Evolutionary conservation across 2,888 invertebrate species (phyloP), one percentile per base, ranked within the genome.

Genomic region (Glyphotaelius pellucidus): DNA sequence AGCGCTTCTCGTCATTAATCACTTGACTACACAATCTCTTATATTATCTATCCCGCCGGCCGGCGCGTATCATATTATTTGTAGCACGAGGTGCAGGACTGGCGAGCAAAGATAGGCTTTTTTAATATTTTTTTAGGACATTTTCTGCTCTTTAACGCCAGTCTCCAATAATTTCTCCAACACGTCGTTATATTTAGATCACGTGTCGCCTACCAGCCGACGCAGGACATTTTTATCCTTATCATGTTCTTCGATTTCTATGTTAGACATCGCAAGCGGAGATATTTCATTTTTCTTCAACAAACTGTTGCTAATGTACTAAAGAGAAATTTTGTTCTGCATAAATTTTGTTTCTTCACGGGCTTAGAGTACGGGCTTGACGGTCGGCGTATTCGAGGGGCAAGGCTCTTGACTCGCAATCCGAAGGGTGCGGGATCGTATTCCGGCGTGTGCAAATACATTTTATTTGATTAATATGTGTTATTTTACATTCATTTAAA

Each of bases 11-110:
- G 19, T 42, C 86, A 86, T 86, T 86, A 86, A 86, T 47, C 86
- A 86, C 86, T 86, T 86, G 42, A 25, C 42, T 30, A n/a, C 86
- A 15, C 86, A 86, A 86, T 86, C 86, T 42, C 38, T 86, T 86
- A 30, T 25, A 67, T 67, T 67, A 67, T 67, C 67, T 67, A 67
- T 86, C 38, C 30, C 86, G 42, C n/a, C 86, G 42, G 7, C 30
- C 42, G 42, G 11, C 42, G 67, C 67, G n/a, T 67, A 67, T 67
- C 67, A 67, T 67, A 67, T 67, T 67, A 67, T 67, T 67, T n/a
- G 25, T 67, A 67, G 67, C 25, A 25, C 67, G 9, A 25, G 25
- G 67, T 25, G 9, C 67, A 67, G 67, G 9, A 67, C 67, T 67
- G 67, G 25, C 52, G 47, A 47, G 14, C 47, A 14, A 47, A 47